Evolutionary conservation across 2,113 vertebrate genomes (phyloP).

Genomic region (Nesogale talazaci): DNA sequence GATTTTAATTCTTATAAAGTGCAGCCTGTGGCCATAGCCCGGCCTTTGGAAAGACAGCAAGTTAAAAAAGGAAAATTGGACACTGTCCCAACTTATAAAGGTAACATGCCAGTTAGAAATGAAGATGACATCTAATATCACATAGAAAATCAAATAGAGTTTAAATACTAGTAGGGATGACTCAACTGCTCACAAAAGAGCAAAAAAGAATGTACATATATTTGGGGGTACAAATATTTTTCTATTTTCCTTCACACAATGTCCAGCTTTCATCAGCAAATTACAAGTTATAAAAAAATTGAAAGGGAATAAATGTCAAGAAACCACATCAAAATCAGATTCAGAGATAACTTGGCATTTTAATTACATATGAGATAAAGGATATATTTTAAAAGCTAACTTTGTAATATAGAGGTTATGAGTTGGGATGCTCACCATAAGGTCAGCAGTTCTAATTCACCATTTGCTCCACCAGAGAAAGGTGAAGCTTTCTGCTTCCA

Average conservation of each 20-base stretch:
- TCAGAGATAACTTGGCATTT: not conserved
- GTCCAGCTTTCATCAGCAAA: not conserved
- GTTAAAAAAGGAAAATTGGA: constrained; percentile 85
- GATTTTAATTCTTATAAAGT: constrained; percentile 87
- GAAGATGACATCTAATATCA: not conserved
- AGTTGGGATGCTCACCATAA: too few relatives aligned
- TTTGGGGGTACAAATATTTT: not conserved
- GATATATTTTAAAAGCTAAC: too few relatives aligned
- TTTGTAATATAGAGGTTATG: too few relatives aligned
- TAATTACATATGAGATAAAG: too few relatives aligned
- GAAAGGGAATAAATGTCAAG: not conserved
- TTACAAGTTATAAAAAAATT: not conserved
- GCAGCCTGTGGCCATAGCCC: constrained; percentile 82
- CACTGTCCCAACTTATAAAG: constrained; percentile 92
- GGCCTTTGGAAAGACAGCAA: constrained; percentile 84
- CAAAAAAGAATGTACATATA: not conserved
- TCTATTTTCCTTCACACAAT: not conserved
- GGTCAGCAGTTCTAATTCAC: too few relatives aligned
- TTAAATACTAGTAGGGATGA: not conserved
- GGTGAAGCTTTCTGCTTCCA: too few relatives aligned
- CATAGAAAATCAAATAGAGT: too few relatives aligned
- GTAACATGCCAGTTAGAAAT: constrained; percentile 80
- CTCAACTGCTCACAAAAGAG: not conserved
- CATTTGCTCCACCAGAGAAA: too few relatives aligned
- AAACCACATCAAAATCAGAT: not conserved